A percentile compares a stretch with the other conserved stretches of the same genome.
These are phyloP conservation scores for Centropus bengalensis DNA, from an alignment of 2,113 vertebrate genomes.

Conservation along the genomic window DNA sequence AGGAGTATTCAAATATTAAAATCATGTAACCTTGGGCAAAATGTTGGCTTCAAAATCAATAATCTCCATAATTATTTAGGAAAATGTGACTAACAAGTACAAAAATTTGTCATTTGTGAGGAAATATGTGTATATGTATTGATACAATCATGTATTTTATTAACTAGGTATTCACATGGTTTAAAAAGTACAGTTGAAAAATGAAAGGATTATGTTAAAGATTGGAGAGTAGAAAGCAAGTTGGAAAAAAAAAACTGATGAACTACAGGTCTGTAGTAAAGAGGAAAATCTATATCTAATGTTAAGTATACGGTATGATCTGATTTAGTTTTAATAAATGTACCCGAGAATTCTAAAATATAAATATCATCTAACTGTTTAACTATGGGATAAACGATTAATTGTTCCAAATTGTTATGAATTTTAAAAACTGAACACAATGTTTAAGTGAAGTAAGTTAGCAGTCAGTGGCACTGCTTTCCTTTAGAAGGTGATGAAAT, in stretches of 20 bases:
- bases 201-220: neutral
- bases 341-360: neutral
- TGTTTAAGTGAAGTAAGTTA: neutral
- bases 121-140: neutral
- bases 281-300: neutral
- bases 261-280: neutral
- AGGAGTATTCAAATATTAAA: constrained; percentile 45
- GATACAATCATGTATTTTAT: neutral
- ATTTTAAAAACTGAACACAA: neutral
- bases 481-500: neutral
- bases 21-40: constrained; percentile 12
- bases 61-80: neutral
- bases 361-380: neutral
- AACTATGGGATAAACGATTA: neutral
- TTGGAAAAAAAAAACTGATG: neutral
- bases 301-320: neutral
- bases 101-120: neutral
- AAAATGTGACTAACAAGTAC: neutral
- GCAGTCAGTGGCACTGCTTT: neutral
- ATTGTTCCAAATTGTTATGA: neutral
- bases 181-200: neutral
- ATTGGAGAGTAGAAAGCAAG: neutral
- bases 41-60: constrained; percentile 3
- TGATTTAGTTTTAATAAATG: neutral
- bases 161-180: neutral